Conservation (phyloP, 2,888 invertebrate species). For the Tenthredo notha region DNA sequence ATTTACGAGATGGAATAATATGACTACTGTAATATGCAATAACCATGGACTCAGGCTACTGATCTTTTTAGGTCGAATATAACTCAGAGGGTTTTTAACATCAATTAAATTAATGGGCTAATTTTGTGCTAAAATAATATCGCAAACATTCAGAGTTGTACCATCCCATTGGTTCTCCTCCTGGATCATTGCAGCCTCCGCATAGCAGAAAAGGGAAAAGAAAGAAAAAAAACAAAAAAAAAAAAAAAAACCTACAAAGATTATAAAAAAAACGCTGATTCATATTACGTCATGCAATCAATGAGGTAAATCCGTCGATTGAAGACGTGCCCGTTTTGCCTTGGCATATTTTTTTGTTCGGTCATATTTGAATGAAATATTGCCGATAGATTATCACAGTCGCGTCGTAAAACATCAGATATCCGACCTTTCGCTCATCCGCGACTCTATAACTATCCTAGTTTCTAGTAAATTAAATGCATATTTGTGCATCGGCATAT, state of each 20-base stretch:
- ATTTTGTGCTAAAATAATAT: neutral
- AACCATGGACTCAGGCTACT: neutral
- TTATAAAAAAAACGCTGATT: neutral
- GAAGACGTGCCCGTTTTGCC: slow-evolving; percentile 5
- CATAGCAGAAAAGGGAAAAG: neutral
- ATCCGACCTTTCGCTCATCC: neutral
- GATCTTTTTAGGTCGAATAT: neutral
- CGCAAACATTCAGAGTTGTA: neutral
- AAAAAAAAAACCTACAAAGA: neutral
- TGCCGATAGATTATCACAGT: neutral
- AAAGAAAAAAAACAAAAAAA: neutral
- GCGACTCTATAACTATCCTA: neutral
- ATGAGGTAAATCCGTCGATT: neutral
- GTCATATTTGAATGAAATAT: neutral
- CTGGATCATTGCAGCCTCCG: neutral
- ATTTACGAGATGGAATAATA: neutral
- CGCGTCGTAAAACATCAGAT: neutral
- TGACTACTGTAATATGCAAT: neutral
- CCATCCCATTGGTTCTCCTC: neutral
- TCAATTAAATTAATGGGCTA: neutral
- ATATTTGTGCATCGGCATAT: neutral
- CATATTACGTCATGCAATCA: neutral
- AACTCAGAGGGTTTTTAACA: neutral
- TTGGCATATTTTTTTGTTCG: neutral
- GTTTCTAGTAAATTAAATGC: neutral